Conservation (phyloP, 2,113 vertebrate genomes). For the Anolis sagrei region DNA sequence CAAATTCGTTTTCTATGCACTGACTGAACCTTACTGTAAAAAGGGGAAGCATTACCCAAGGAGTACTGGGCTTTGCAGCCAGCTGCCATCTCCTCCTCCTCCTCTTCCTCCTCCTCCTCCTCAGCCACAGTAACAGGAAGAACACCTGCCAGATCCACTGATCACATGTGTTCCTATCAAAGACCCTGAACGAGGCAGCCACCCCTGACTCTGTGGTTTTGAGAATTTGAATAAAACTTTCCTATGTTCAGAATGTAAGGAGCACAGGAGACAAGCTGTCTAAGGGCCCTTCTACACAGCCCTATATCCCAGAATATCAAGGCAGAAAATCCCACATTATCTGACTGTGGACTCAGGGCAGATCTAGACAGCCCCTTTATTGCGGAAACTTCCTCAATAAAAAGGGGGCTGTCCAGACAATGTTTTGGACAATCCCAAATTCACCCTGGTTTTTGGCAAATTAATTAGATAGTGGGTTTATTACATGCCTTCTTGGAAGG, state of each 20-base stretch:
- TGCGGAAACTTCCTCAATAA: no score
- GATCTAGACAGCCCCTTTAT: no score
- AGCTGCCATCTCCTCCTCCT: background rate
- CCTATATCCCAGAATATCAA: no score
- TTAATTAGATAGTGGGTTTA: no score
- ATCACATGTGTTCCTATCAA: conserved; percentile 65
- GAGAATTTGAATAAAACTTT: conserved; percentile 69
- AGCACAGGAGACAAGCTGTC: background rate
- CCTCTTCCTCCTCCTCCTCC: background rate
- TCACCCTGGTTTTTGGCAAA: no score
- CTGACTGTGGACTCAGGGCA: no score
- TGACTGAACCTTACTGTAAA: background rate
- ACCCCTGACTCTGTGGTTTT: conserved; percentile 55
- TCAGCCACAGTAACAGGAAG: conserved; percentile 35
- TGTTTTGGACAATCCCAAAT: no score
- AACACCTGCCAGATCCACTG: conserved; percentile 63
- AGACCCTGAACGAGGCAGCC: conserved; percentile 25
- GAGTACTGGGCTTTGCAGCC: background rate
- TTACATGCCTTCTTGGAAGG: no score
- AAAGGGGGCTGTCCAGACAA: no score
- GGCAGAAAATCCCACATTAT: no score
- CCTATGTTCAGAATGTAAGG: conserved; percentile 46
- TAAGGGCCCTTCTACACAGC: no score
- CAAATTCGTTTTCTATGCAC: background rate
- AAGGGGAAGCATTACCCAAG: background rate